Base-by-base conservation (phyloP, 2,797 vertebrate genomes). In the Peromyscus aztecus region DNA sequence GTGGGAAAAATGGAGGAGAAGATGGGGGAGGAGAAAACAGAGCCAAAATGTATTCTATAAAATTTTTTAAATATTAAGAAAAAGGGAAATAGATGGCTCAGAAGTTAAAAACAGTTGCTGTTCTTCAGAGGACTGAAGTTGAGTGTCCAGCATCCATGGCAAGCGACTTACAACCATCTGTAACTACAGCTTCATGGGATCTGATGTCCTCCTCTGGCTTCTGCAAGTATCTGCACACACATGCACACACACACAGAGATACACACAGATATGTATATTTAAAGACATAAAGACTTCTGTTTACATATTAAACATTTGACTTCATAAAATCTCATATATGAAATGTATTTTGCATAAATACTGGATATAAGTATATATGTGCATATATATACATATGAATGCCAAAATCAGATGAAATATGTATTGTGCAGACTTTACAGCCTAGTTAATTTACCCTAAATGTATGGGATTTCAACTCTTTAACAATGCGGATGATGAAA, bases 341-440 rank as follows among this genome's bases (percentile, higher is more conserved):
- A 88, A 94, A 88, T 89, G 43, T n/a, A 87, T 78, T 55, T n/a
- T 89, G 24, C 89, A 93, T 49, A 80, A 88, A 88, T 90, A 16
- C 88, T 80, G 37, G 7, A 21, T 7, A 76, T 71, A 4, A 0
- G 0, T 63, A 9, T 43, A 6, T 37, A 23, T 71, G 1, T 37
- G 31, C 59, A 61, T 61, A 57, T 52, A 49, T 52, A 52, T 59
- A 83, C 57, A 55, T 63, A 84, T 40, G 31, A 92, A 69, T 17
- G 12, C 10, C 0, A 63, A 94, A 95, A 67, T 85, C 81, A 85
- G 95, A 95, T 52, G 57, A 90, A 85, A 46, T 65, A 37, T 37
- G 2, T 7, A 88, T 27, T 69, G 3, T 89, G 27, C 65, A 13
- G 19, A 46, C 40, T 52, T 69, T 40, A 23, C 23, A 90, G 59